These are phyloP conservation scores for Grus americana DNA, from an alignment of 2,113 vertebrate species.

Conservation along the genomic window DNA sequence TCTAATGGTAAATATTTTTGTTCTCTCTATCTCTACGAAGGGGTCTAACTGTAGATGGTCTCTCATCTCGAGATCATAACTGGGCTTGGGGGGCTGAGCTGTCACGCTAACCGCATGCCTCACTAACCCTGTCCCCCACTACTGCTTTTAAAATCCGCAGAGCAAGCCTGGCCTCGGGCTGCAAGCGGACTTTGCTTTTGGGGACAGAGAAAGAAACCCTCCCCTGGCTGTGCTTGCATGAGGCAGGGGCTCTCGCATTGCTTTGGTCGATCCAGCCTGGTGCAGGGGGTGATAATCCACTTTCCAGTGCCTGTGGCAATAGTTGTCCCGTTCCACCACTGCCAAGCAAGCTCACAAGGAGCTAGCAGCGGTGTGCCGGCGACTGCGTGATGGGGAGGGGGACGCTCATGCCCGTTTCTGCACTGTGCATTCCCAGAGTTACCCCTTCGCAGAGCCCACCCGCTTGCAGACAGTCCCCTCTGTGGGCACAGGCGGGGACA, in stretches of 20 bases:
- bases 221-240: conserved; percentile 29
- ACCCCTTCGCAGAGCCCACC: neutral
- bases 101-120: conserved; percentile 74
- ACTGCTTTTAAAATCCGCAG: neutral
- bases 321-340: neutral
- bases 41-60: conserved; percentile 48
- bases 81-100: conserved; percentile 57
- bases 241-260: neutral
- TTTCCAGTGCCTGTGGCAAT: neutral
- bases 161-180: neutral
- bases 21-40: conserved; percentile 69
- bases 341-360: neutral
- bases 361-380: neutral
- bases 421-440: neutral
- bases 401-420: neutral
- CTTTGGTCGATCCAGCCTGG: neutral
- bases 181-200: neutral
- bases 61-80: conserved; percentile 60
- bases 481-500: fast-evolving
- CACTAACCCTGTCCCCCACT: neutral
- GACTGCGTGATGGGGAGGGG: neutral
- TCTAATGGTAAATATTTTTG: conserved; percentile 97
- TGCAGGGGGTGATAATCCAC: neutral
- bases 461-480: fast-evolving
- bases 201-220: neutral